Evolutionary conservation across 2,888 invertebrate genomes (phyloP), one percentile per base, ranked within the genome.

Genomic region (Agonum fuliginosum): DNA sequence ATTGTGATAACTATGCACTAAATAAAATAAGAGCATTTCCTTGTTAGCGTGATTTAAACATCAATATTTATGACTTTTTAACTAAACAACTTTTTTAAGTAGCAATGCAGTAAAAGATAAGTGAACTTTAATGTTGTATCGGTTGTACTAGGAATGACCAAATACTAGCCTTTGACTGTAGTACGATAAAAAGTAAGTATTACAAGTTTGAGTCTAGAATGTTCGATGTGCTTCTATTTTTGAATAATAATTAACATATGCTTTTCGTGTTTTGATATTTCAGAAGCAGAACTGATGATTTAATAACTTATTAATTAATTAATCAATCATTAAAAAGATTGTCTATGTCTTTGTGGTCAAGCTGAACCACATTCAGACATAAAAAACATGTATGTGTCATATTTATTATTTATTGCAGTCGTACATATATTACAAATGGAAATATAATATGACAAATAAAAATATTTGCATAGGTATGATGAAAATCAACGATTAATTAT

Each of bases 151-250:
- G 24, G 24, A 20, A 30, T 17, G 34, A 30, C 34, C 34, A 19
- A 19, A 65, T 20, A 48, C 22, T 54, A 17, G 24, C 58, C 58
- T 58, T 58, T 51, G 6, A 6, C 3, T 20, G n/a, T n/a, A n/a
- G n/a, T 3, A 58, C 27, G 6, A 1, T 6, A 3, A 12, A 58
- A 58, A 58, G 5, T 34, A 8, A 58, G 30, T 14, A 27, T 27
- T 24, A 58, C 30, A 14, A 65, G 10, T 17, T 14, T 62, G 27
- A 27, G 10, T 17, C 30, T 62, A 62, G 62, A 62, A 62, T 62
- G 62, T 62, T 62, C 14, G 17, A 8, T 0, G 19, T 17, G 0
- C 19, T 3, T 54, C 54, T 24, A 5, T 24, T 54, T 48, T 54
- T 54, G 20, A 54, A n/a, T 22, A n/a, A 24, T 24, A 54, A 54